Conservation (phyloP, 2,113 vertebrate species). For the Sturnus vulgaris region DNA sequence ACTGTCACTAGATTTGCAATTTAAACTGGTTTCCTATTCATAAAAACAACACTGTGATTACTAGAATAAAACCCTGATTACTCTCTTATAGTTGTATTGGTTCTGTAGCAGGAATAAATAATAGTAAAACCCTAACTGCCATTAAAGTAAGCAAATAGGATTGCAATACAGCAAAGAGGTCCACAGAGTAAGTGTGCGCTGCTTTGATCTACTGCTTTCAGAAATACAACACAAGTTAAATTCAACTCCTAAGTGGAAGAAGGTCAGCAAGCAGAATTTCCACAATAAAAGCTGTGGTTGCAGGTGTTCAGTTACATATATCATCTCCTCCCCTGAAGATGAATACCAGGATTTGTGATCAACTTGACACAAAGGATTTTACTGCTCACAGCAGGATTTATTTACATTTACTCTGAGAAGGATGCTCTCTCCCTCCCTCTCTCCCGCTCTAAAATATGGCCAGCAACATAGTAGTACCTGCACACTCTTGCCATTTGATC, state of each 20-base stretch:
- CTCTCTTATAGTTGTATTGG: background rate
- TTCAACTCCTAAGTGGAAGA: slow-evolving; percentile 30
- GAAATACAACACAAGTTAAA: slow-evolving; percentile 33
- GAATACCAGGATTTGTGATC: slow-evolving; percentile 79
- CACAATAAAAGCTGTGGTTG: slow-evolving; percentile 75
- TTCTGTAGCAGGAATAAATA: background rate
- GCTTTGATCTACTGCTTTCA: slow-evolving; percentile 48
- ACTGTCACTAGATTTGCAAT: background rate
- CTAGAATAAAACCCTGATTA: background rate
- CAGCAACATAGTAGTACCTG: background rate
- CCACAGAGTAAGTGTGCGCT: background rate
- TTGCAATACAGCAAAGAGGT: background rate
- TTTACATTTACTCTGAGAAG: slow-evolving; percentile 81
- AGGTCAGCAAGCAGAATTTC: slow-evolving; percentile 48
- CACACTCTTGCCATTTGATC: background rate
- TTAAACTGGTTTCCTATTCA: background rate
- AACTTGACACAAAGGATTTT: slow-evolving; percentile 85
- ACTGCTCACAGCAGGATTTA: slow-evolving; percentile 80
- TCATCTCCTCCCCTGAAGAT: slow-evolving; percentile 76
- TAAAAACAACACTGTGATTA: background rate
- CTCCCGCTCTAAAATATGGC: slow-evolving; percentile 34
- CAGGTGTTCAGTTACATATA: slow-evolving; percentile 77
- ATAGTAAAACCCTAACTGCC: slow-evolving; percentile 21
- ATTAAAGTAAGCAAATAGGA: slow-evolving; percentile 14
- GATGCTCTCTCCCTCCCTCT: slow-evolving; percentile 68